Evolutionary conservation across 2,797 vertebrate genomes (phyloP), one percentile per base, ranked within the genome.

Genomic region (Chelmon rostratus): DNA sequence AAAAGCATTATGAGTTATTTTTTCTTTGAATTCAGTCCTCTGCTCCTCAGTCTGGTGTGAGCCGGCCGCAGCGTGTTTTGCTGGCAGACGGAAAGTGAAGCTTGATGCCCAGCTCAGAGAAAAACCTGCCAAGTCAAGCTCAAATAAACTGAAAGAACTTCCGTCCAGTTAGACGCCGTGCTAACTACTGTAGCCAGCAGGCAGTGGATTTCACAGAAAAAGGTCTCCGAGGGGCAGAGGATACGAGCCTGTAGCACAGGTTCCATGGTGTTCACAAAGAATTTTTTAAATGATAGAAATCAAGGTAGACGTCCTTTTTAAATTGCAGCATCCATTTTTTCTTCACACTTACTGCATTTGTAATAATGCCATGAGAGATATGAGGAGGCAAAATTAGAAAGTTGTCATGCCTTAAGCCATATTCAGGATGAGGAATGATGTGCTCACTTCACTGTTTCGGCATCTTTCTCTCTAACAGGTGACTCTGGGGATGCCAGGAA

Each of bases 401-500:
- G 53, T 71, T 69, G 47, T 19, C 19, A 49, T 42, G 56, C 70
- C 70, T 57, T 6, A 35, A 59, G 56, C 31, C 42, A 37, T 31
- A 50, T 42, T 63, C 35, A 65, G 1, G 73, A 46, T 44, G 25
- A 67, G 49, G 70, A 57, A 49, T 44, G 56, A 65, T 61, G 40
- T 64, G 38, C 63, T 58, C 25, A 68, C 21, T 18, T 73, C 52
- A 71, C 50, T 47, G 23, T 69, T 68, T 18, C 46, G 61, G 52
- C 38, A 56, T 78, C 19, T 54, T 21, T 28, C 21, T 47, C 9
- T 63, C 40, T 15, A 37, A 52, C 66, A 72, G 72, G 63, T 49
- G 67, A 78, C 50, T 59, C 63, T 69, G 53, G 44, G 64, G 69
- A 79, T 59, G 54, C 53, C 57, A 28, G 76, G 47, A 28, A 77